These are phyloP conservation scores for Empis stercorea DNA, from an alignment of 2,888 invertebrate species.

Conservation along the genomic window DNA sequence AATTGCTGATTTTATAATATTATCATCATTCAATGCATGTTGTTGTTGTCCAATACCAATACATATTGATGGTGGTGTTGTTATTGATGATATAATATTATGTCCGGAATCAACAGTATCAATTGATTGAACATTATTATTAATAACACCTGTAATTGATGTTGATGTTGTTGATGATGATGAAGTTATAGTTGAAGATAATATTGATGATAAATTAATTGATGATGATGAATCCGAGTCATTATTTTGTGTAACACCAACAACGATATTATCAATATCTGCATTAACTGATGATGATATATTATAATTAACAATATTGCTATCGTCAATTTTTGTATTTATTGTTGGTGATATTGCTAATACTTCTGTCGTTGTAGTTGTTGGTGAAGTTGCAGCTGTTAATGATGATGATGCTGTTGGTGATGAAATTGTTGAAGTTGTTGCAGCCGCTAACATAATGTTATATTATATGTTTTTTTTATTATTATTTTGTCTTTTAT, in stretches of 20 bases:
- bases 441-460: conserved; percentile 4
- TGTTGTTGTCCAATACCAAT: conserved; percentile 8
- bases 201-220: not conserved
- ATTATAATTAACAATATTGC: not conserved
- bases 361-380: not conserved
- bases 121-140: conserved; percentile 2
- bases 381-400: not conserved
- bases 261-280: not conserved
- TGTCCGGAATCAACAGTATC: conserved; percentile 9
- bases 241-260: not conserved
- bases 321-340: not conserved
- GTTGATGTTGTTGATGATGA: not conserved
- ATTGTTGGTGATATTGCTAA: not conserved
- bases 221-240: not conserved
- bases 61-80: conserved; percentile 10
- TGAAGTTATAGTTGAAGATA: not conserved
- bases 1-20: conserved; percentile 4
- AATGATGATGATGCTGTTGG: conserved; percentile 2
- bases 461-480: not conserved
- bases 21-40: conserved; percentile 1
- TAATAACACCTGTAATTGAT: not conserved
- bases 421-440: conserved; percentile 5
- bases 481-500: not conserved
- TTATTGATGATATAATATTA: conserved; percentile 5
- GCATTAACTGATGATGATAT: not conserved